phyloP scores from a whole-genome alignment of 2,113 vertebrate genomes.

The Bujurquina vittata region DNA sequence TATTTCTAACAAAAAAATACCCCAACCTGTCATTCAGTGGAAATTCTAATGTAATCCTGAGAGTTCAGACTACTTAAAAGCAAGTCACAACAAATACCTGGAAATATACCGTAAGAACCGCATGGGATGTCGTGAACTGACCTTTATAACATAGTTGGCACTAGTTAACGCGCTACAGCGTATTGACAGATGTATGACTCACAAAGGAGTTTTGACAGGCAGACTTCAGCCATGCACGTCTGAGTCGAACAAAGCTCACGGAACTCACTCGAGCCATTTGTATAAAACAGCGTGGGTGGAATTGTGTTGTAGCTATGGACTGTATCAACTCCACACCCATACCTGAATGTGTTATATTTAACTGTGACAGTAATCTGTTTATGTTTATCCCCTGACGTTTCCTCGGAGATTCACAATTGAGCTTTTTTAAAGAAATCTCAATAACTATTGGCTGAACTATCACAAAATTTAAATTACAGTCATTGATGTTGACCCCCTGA shows the following conservation, averaged over 20 bases:
- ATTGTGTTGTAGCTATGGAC: neutral
- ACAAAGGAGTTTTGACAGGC: slow-evolving; percentile 25
- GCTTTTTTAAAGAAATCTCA: neutral
- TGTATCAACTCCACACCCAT: slow-evolving; percentile 1
- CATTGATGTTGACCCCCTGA: neutral
- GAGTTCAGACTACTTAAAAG: slow-evolving; percentile 5
- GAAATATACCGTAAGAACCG: neutral
- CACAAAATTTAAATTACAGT: neutral
- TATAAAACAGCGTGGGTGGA: slow-evolving; percentile 8
- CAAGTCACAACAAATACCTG: slow-evolving; percentile 30
- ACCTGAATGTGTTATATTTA: neutral
- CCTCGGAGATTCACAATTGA: neutral
- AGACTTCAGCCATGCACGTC: slow-evolving; percentile 19
- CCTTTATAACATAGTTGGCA: slow-evolving; percentile 4
- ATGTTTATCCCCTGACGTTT: slow-evolving; percentile 11
- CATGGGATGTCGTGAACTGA: neutral
- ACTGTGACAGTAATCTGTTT: neutral
- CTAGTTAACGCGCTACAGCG: neutral
- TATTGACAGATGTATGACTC: slow-evolving; percentile 59
- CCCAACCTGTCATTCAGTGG: neutral
- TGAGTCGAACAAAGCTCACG: slow-evolving; percentile 18
- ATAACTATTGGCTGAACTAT: neutral
- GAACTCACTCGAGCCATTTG: slow-evolving; percentile 12
- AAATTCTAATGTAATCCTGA: neutral
- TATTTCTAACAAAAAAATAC: neutral